Base-by-base conservation (phyloP, 2,113 vertebrate species). In the Cyanoramphus novaezelandiae region DNA sequence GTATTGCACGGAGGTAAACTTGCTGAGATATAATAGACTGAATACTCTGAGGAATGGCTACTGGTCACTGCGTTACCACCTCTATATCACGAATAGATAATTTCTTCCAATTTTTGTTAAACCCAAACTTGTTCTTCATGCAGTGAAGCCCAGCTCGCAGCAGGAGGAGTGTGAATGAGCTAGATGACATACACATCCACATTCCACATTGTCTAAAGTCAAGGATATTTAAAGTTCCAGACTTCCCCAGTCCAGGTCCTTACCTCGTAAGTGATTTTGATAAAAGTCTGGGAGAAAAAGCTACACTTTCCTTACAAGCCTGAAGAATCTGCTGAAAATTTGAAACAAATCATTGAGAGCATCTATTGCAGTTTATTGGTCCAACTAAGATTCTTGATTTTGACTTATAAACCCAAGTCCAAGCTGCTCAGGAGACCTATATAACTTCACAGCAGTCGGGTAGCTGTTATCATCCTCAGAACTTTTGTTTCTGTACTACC, bases 21-120 rank as follows among this genome's bases (percentile, higher is more conserved):
- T 0, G 0, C 1, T 2, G 68, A 65, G 43, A 20, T 1, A 17
- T 0, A 8, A 7, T 13, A 6, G 31, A 43, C n/a, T 1, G 1
- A 60, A 46, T 6, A 3, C n/a, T 19, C n/a, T 23, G 44, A 21
- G 1, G 17, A 64, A 47, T 2, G 6, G 8, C 14, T 10, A 0
- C 21, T 24, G n/a, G 6, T 17, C 72, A 18, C 20, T 11, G 35
- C 28, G 7, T 5, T 9, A 25, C 0, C 16, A 17, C 5, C 37
- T 41, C n/a, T 5, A 12, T 14, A 8, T 25, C 83, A 60, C 0
- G 2, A 63, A 5, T 2, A 52, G 24, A 8, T 25, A 4, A 16
- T 21, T 63, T 52, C n/a, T 59, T 33, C 59, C 60, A 25, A 3
- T 7, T 84, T 24, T 1, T 14, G 15, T 4, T 23, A 39, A 47